Evolutionary conservation across 2,888 invertebrate genomes (phyloP).

Genomic region (Nasonia oneida): DNA sequence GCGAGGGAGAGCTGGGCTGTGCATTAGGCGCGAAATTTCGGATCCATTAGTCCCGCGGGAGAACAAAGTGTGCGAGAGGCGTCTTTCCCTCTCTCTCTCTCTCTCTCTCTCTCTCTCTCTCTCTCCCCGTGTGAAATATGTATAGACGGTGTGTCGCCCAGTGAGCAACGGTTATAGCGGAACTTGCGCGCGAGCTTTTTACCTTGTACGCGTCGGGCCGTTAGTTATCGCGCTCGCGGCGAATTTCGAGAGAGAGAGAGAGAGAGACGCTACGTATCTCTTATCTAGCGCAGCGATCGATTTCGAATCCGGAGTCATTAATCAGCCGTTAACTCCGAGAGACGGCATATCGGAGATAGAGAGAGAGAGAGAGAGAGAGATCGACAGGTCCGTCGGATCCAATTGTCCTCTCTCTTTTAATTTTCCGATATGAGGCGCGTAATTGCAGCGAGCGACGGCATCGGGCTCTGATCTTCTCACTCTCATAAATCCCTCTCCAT

Average conservation of each 20-base stretch:
- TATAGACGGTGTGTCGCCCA: background rate
- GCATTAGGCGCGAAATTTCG: constrained; percentile 9
- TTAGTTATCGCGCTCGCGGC: background rate
- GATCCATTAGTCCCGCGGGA: constrained; percentile 15
- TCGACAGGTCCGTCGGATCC: background rate
- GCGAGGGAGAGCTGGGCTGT: background rate
- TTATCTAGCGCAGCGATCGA: background rate
- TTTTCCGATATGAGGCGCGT: constrained; percentile 48
- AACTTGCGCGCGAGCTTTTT: constrained; percentile 20
- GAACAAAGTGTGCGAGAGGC: background rate
- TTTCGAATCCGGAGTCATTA: constrained; percentile 9
- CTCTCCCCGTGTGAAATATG: background rate
- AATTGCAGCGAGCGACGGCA: constrained; percentile 16
- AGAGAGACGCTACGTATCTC: background rate
- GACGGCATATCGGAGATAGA: too few relatives aligned
- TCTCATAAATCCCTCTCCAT: constrained; percentile 12
- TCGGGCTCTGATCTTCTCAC: background rate
- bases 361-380: background rate
- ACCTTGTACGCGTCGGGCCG: background rate
- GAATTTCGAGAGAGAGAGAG: background rate
- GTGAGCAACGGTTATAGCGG: constrained; percentile 37
- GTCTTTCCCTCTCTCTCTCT: background rate
- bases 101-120: background rate
- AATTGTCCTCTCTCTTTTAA: constrained; percentile 2
- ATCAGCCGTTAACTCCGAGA: background rate